phyloP scores from a whole-genome alignment of 2,797 vertebrate genomes.

The Loriculus beryllinus region DNA sequence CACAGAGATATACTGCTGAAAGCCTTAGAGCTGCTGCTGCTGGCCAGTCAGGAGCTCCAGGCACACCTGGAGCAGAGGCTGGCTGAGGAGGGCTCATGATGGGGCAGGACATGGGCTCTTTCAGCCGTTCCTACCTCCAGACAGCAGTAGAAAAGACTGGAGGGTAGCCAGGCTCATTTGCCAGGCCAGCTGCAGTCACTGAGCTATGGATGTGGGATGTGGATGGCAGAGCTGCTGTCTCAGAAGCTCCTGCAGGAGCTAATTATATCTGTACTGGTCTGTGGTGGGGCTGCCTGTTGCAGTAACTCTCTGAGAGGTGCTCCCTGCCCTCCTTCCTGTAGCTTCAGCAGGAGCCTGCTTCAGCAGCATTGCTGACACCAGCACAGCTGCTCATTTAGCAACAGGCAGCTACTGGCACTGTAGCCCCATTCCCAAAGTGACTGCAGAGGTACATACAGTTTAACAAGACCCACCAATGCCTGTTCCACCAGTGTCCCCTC shows the following conservation, averaged over 20 bases:
- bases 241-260: not conserved
- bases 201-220: not conserved
- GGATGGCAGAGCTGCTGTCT: not conserved
- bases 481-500: accelerated
- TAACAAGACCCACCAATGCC: not conserved
- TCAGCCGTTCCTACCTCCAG: not conserved
- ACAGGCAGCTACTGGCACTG: accelerated
- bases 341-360: not conserved
- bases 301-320: not conserved
- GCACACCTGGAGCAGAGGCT: not conserved
- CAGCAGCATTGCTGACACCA: accelerated
- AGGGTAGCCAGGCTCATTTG: accelerated
- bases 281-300: not conserved
- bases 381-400: accelerated
- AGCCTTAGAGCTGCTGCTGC: not conserved
- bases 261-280: not conserved
- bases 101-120: not conserved
- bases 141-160: accelerated
- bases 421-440: accelerated
- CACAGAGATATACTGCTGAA: not conserved
- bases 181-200: not conserved
- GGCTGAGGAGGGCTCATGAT: not conserved
- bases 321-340: not conserved
- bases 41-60: not conserved
- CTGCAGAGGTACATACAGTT: not conserved